phyloP scores from a whole-genome alignment of 2,797 vertebrate genomes.

The Xiphorhynchus erythropygius region DNA sequence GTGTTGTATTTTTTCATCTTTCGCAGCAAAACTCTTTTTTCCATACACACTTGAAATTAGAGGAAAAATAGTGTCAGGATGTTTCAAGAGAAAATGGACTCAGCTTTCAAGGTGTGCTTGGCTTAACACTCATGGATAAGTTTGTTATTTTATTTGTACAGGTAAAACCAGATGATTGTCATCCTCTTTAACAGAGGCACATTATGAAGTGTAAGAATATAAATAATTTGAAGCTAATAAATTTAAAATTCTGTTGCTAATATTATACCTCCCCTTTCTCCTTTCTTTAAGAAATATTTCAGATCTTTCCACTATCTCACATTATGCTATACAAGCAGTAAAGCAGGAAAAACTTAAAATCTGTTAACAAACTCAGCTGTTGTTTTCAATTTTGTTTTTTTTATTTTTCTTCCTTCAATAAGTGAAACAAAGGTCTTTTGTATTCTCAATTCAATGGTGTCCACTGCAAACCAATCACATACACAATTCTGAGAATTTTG shows the following conservation, averaged over 20 bases:
- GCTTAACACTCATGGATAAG: background rate
- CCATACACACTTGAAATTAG: background rate
- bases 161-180: background rate
- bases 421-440: background rate
- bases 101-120: background rate
- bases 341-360: background rate
- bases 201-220: background rate
- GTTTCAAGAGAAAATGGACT: background rate
- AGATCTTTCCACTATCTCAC: fast-evolving
- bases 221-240: background rate
- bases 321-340: background rate
- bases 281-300: background rate
- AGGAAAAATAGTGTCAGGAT: background rate
- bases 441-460: background rate
- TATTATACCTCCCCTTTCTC: background rate
- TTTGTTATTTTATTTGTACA: background rate
- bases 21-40: background rate
- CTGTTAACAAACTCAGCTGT: background rate
- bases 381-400: background rate
- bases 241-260: background rate
- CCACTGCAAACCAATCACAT: background rate
- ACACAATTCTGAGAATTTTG: background rate
- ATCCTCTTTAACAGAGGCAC: background rate
- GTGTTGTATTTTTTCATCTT: background rate
- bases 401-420: background rate